Evolutionary conservation across 2,797 vertebrate genomes (phyloP), one percentile per base, ranked within the genome.

Genomic region (Enoplosus armatus): DNA sequence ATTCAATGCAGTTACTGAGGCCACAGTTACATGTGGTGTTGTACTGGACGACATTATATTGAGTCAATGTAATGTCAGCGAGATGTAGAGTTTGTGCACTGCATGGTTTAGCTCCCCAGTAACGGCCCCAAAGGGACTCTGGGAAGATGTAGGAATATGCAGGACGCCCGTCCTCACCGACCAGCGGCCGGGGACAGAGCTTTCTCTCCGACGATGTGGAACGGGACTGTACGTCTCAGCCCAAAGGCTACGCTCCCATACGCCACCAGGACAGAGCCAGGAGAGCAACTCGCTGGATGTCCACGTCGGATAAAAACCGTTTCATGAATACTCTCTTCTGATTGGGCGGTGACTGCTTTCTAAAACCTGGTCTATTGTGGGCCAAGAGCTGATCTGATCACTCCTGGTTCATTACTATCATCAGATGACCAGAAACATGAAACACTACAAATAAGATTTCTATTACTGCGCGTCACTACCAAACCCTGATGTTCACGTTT

Each of bases 181-280:
- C 85, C 53, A 0, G 39, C 15, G 27, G 81, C 90, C 66, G 80
- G 94, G 85, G 87, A 91, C 87, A 29, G 24, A 84, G 68, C 89
- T 92, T 86, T 1, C 4, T 93, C 14, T 94, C 55, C 87, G 90
- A 94, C 75, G 89, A 59, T 31, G 89, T 95, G 94, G 88, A 94
- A 95, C 1, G 67, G 91, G 93, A 96, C 24, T 90, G 59, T 91
- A 90, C 89, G 87, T 90, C 93, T 91, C 14, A 27, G 94, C 92
- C 71, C 70, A 0, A 22, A 43, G 8, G 93, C 94, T 95, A 92
- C 90, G 94, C 95, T 95, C 95, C 95, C 94, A 93, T 93, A 93
- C 74, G 93, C 95, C 95, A 96, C 94, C 81, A 35, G 95, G 95
- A 94, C 95, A 97, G 95, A 96, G 96, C 96, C 97, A 87, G 90